Evolutionary conservation across 2,888 invertebrate species (phyloP).

Genomic region (Microctonus hyperodae): DNA sequence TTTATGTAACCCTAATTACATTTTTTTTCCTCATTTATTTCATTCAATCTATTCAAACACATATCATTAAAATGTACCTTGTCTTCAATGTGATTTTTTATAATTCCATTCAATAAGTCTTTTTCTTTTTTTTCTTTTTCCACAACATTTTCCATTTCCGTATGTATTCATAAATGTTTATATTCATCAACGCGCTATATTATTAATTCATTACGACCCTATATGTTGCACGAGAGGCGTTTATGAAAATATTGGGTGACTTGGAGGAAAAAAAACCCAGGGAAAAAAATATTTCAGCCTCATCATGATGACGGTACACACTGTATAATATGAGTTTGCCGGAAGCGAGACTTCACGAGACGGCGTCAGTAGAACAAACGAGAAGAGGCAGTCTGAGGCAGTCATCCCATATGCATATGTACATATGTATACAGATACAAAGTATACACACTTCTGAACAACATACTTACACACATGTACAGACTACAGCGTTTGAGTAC

Average conservation of each 20-base stretch:
- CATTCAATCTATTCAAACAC: too few relatives aligned
- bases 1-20: too few relatives aligned
- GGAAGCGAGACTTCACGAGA: constrained; percentile 13
- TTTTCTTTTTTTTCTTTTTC: too few relatives aligned
- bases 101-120: too few relatives aligned
- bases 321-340: background rate
- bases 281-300: background rate
- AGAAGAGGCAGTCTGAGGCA: constrained; percentile 15
- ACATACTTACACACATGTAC: background rate
- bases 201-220: background rate
- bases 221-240: background rate
- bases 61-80: too few relatives aligned
- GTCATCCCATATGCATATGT: constrained; percentile 7
- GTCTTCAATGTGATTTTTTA: too few relatives aligned
- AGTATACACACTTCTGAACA: background rate
- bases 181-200: background rate
- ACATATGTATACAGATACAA: constrained; percentile 5
- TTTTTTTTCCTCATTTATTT: too few relatives aligned
- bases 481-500: background rate
- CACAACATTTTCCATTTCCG: too few relatives aligned
- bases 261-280: background rate
- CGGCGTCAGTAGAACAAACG: constrained; percentile 13
- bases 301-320: background rate
- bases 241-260: background rate
- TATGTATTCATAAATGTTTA: too few relatives aligned